phyloP scores from a whole-genome alignment of 1,140 invertebrate genomes.

The Antheraea pernyi region DNA sequence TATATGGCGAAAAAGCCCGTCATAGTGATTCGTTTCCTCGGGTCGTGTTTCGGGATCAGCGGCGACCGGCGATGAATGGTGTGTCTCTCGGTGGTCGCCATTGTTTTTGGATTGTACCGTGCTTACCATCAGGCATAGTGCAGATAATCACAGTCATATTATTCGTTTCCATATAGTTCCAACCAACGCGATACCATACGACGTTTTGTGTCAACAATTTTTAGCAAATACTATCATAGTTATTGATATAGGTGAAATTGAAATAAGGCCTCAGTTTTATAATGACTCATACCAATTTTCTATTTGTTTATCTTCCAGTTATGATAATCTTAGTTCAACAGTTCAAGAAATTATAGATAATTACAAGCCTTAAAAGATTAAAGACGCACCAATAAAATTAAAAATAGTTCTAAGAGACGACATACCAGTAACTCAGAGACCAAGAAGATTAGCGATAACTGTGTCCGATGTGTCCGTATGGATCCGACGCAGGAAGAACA shows the following conservation, averaged over 20 bases:
- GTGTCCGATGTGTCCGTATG: too few relatives aligned
- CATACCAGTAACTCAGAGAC: slow-evolving; percentile 34
- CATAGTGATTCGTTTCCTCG: too few relatives aligned
- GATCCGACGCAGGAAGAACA: too few relatives aligned
- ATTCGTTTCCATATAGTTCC: background rate
- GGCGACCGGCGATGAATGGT: too few relatives aligned
- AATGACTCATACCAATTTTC: background rate
- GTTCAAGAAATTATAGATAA: background rate
- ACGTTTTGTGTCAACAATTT: slow-evolving; percentile 21
- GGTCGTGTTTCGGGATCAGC: too few relatives aligned
- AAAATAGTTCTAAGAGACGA: slow-evolving; percentile 33
- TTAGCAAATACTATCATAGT: slow-evolving; percentile 14
- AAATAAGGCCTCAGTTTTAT: background rate
- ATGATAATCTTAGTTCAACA: background rate
- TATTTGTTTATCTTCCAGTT: background rate
- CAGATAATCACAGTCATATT: slow-evolving; percentile 1
- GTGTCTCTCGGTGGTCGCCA: slow-evolving; percentile 1
- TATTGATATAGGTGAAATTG: slow-evolving; percentile 17
- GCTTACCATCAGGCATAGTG: slow-evolving; percentile 4
- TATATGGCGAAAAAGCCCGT: too few relatives aligned
- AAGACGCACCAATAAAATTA: slow-evolving; percentile 22
- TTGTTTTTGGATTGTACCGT: slow-evolving; percentile 6
- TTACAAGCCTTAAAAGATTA: slow-evolving; percentile 18
- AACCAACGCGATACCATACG: too few relatives aligned
- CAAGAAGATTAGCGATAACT: slow-evolving; percentile 28